Evolutionary conservation across 2,113 vertebrate species (phyloP).

Genomic region (Onychorhynchus coronatus): DNA sequence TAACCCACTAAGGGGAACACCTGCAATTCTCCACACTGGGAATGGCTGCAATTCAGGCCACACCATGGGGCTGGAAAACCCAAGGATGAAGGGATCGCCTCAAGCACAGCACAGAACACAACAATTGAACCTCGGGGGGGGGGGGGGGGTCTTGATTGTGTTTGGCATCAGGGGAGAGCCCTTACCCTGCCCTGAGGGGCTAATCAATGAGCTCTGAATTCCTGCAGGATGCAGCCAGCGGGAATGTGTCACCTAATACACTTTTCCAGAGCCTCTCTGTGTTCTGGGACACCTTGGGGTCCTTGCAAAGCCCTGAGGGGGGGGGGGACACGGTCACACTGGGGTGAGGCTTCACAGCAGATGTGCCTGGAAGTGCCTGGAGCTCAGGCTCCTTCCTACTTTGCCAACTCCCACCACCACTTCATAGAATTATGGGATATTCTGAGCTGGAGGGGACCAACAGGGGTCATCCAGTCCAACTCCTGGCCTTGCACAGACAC

Average conservation of each 20-base stretch:
- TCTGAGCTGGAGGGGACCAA: background rate
- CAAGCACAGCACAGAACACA: background rate
- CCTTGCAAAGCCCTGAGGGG: background rate
- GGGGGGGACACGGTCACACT: background rate
- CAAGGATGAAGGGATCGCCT: rapidly evolving
- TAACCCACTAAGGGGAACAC: rapidly evolving
- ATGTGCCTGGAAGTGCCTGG: background rate
- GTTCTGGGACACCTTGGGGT: rapidly evolving
- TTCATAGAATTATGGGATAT: background rate
- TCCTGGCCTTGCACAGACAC: background rate
- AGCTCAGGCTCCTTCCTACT: background rate
- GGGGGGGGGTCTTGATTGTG: rapidly evolving
- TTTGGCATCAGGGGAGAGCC: background rate
- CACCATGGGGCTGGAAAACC: background rate
- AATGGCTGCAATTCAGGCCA: rapidly evolving
- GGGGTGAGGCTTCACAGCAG: background rate
- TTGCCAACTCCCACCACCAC: background rate
- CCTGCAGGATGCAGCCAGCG: rapidly evolving
- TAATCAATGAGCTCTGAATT: background rate
- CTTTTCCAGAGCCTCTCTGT: rapidly evolving
- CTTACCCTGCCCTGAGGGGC: background rate
- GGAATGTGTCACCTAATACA: rapidly evolving
- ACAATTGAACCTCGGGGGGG: rapidly evolving
- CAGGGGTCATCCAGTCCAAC: background rate
- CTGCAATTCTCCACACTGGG: rapidly evolving